Base-by-base conservation (phyloP, 1,140 invertebrate genomes). In the Cepaea nemoralis region DNA sequence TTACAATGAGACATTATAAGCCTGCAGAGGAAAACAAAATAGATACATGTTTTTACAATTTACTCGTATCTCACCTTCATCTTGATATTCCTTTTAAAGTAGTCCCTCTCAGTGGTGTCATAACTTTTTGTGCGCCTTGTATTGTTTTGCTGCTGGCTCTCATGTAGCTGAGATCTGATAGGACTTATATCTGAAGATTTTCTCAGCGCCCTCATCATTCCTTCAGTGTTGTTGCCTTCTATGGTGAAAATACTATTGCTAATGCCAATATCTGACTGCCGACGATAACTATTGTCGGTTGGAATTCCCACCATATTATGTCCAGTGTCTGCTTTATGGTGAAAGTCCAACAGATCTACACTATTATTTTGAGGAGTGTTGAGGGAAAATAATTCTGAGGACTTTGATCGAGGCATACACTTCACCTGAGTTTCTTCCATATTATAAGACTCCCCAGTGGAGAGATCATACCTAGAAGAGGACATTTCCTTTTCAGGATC, bases 61-160 rank as follows among this genome's bases (percentile, higher is more conserved):
- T 33, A 55, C 37, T 77, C 35, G 10, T 33, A 22, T 40, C 55
- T 74, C 22, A 55, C 79, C 55, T 73, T 59, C 33, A 74, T 37
- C n/a, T 66, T 81, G 22, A 59, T 22, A 42, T 77, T 77, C 35
- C 50, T 10, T 39, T 77, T 39, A 35, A 63, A 77, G 33, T 77
- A 63, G 39, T 77, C 75, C 8, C 75, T 33, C 3, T 35, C 39
- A 1, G 31, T 33, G 16, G 59, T 77, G 16, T 77, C 75, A 35
- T 42, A 77, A 55, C 45, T 77, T 24, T 39, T 37, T 37, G 27
- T 33, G 19, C 42, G 40, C 24, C 40, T 45, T 19, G 73, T 75
- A 42, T 48, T 50, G 24, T 75, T 75, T 16, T 33, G 40, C 22
- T 42, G 37, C 37, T 39, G 40, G 6, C 22, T 24, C 35, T 22